A percentile compares a stretch with the other conserved stretches of the same genome.
Conservation (phyloP, 2,797 vertebrate genomes). For the Myotis daubentonii region DNA sequence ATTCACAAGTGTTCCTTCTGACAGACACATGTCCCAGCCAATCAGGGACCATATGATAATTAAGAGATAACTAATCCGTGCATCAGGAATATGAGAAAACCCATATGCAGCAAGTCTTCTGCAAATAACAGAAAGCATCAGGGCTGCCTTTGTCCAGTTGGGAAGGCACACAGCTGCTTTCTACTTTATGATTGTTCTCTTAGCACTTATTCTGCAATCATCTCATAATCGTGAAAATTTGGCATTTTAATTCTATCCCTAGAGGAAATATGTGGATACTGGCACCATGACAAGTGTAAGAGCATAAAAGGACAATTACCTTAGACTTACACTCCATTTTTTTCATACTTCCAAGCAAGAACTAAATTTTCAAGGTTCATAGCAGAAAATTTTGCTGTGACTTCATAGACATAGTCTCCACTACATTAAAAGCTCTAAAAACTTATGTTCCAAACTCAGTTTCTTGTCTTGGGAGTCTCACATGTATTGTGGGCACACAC, state of each 20-base stretch:
- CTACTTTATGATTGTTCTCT: conserved; percentile 79
- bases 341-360: conserved; percentile 83
- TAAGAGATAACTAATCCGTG: conserved; percentile 33
- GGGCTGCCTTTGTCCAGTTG: conserved; percentile 42
- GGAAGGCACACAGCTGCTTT: conserved; percentile 76
- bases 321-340: conserved; percentile 81
- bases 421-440: conserved; percentile 63
- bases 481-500: neutral
- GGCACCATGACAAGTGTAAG: conserved; percentile 85
- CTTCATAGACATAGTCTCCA: conserved; percentile 71
- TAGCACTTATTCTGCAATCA: conserved; percentile 81
- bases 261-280: conserved; percentile 84
- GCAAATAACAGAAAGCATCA: neutral
- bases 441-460: neutral
- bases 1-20: conserved; percentile 37
- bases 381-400: conserved; percentile 74
- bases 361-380: conserved; percentile 79
- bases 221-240: conserved; percentile 85
- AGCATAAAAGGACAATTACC: conserved; percentile 87
- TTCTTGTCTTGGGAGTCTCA: neutral
- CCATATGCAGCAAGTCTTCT: neutral
- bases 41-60: conserved; percentile 39
- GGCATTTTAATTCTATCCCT: conserved; percentile 84
- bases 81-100: neutral
- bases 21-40: conserved; percentile 62